A percentile compares a stretch with the other conserved stretches of the same genome.
These are phyloP conservation scores for Mythimna albipuncta DNA, from an alignment of 2,888 invertebrate genomes.

Conservation along the genomic window DNA sequence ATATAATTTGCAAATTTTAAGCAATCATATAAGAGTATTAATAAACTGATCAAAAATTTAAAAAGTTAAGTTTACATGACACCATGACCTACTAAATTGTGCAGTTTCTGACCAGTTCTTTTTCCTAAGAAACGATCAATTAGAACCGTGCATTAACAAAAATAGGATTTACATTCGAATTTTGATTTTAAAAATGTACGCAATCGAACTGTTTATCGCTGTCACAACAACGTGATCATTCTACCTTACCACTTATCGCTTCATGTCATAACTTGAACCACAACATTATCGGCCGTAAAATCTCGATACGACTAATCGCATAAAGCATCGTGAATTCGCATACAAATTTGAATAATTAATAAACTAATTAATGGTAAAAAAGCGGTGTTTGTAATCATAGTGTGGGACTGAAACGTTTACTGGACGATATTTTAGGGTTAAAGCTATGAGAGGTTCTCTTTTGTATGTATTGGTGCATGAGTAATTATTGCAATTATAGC, in stretches of 20 bases:
- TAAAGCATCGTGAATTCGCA: conserved; percentile 87
- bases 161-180: no score
- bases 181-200: not conserved
- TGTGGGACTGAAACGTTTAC: conserved; percentile 74
- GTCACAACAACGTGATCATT: conserved; percentile 20
- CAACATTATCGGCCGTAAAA: conserved; percentile 68
- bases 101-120: no score
- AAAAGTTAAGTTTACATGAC: no score
- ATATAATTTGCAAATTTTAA: no score
- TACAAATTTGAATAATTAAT: conserved; percentile 89
- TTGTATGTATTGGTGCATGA: no score
- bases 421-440: conserved; percentile 46
- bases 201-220: not conserved
- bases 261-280: conserved; percentile 33
- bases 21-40: no score
- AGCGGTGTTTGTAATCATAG: conserved; percentile 77
- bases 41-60: no score
- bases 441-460: conserved; percentile 3
- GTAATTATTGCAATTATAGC: no score
- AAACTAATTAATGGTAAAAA: conserved; percentile 87
- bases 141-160: no score
- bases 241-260: conserved; percentile 42
- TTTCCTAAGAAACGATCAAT: no score
- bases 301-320: conserved; percentile 85
- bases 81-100: no score